Base-by-base conservation (phyloP, 2,888 invertebrate genomes). In the Euzophera pinguis region DNA sequence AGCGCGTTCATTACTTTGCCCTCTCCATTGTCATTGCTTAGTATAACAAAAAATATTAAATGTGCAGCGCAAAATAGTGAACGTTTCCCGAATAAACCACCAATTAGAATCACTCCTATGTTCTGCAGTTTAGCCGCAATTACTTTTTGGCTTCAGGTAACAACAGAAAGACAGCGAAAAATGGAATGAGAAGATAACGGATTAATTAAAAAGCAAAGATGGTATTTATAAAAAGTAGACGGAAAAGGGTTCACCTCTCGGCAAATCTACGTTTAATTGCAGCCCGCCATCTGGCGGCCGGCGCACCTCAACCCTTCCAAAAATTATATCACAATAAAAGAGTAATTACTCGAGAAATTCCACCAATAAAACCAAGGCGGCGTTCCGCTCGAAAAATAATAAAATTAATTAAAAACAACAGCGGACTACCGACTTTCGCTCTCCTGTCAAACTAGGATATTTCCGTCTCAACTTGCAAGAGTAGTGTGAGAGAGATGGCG, bases 251-350 rank as follows among this genome's bases (percentile, higher is more conserved):
- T 39, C 63, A 65, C 65, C 65, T 63, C 66, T 57, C 59, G 64
- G 63, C 68, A 63, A 65, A 73, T 71, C 69, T 65, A 63, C 68
- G 59, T 75, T 74, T 79, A 74, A 79, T 79, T 65, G 70, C 62
- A 56, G 57, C 34, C 51, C 62, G 58, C 65, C 74, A 73, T 69
- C 75, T 71, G 76, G 70, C 66, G 69, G 69, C 56, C 62, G 75
- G 67, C 68, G 54, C 79, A 81, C 79, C 82, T 80, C 85, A 86
- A 85, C 87, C 86, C 86, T 85, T 84, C 78, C 78, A 80, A 84
- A 87, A 88, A 89, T 90, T 88, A 89, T 86, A 89, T 84, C 86
- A 91, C 84, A 90, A 91, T 91, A 91, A 90, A 90, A 90, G 84
- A 84, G 83, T 90, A 90, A 90, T 90, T 88, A 84, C 86, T 81